Evolutionary conservation across 1,140 invertebrate species (phyloP).

Genomic region (Papilio polyxenes): DNA sequence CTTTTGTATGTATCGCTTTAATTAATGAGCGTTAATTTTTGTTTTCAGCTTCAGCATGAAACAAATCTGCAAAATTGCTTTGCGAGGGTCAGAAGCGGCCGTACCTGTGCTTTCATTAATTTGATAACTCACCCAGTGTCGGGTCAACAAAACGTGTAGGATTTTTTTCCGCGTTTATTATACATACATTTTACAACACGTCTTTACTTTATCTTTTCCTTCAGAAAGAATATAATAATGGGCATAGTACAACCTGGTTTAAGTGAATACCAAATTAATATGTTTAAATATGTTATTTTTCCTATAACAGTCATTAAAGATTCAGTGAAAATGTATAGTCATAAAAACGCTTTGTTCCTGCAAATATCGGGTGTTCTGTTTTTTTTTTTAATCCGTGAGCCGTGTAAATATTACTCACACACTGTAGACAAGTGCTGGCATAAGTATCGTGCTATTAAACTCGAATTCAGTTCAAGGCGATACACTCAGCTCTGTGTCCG

Average conservation of each 20-base stretch:
- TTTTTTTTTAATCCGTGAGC: neutral
- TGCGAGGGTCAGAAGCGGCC: neutral
- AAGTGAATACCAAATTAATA: neutral
- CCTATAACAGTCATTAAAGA: too few species aligned
- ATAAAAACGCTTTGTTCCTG: neutral
- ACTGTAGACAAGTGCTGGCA: conserved; percentile 8
- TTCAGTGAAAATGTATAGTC: neutral
- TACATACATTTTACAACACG: neutral
- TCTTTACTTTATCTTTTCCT: conserved; percentile 14
- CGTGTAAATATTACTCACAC: conserved; percentile 32
- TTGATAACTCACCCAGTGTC: neutral
- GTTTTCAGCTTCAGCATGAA: conserved; percentile 29
- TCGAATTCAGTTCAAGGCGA: conserved; percentile 35
- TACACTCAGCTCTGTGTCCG: conserved; percentile 15
- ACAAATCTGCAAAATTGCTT: conserved; percentile 30
- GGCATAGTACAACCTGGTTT: neutral
- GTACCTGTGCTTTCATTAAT: neutral
- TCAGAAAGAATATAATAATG: neutral
- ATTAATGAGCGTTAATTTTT: conserved; percentile 37
- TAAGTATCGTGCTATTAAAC: conserved; percentile 32
- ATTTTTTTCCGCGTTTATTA: neutral
- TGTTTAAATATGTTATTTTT: too few species aligned
- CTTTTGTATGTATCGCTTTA: conserved; percentile 32
- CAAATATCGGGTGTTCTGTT: too few species aligned
- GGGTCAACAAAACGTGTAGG: neutral